phyloP scores from a whole-genome alignment of 2,888 invertebrate genomes.

The Leptopilina myrica region DNA sequence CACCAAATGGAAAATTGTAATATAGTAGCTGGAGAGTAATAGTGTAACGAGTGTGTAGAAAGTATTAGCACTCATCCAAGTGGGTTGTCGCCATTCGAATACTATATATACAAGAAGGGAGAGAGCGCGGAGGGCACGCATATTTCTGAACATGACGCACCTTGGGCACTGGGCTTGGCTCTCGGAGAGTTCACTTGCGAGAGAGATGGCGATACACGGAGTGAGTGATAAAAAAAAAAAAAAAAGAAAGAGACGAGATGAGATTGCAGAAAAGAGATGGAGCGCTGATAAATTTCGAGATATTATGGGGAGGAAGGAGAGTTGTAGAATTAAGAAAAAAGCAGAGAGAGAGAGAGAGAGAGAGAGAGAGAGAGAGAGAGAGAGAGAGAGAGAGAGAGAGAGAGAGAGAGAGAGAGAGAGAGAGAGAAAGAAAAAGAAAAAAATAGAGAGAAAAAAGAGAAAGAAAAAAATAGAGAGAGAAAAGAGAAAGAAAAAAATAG shows the following conservation, averaged over 20 bases:
- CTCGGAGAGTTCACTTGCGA: constrained; percentile 40
- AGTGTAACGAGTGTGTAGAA: constrained; percentile 3
- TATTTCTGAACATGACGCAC: constrained; percentile 71
- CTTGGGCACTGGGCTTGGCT: constrained; percentile 68
- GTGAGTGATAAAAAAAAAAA: constrained; percentile 21
- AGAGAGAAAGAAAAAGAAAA: no score
- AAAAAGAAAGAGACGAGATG: background rate
- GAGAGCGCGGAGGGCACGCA: constrained; percentile 55
- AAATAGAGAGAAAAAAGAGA: no score
- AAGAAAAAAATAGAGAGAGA: no score
- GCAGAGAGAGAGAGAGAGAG: background rate
- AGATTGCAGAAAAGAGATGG: constrained; percentile 38
- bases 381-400: background rate
- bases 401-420: no score
- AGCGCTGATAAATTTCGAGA: background rate
- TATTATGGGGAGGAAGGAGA: background rate
- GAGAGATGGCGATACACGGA: constrained; percentile 40
- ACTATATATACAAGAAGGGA: background rate
- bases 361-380: background rate
- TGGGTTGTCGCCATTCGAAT: constrained; percentile 29
- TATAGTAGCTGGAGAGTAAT: background rate
- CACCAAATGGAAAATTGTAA: no score
- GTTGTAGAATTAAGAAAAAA: background rate
- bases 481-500: no score
- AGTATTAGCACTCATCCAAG: constrained; percentile 31